A percentile compares a stretch with the other conserved stretches of the same genome.
Conservation (phyloP, 2,888 invertebrate genomes). For the Pollenia griseotomentosa region DNA sequence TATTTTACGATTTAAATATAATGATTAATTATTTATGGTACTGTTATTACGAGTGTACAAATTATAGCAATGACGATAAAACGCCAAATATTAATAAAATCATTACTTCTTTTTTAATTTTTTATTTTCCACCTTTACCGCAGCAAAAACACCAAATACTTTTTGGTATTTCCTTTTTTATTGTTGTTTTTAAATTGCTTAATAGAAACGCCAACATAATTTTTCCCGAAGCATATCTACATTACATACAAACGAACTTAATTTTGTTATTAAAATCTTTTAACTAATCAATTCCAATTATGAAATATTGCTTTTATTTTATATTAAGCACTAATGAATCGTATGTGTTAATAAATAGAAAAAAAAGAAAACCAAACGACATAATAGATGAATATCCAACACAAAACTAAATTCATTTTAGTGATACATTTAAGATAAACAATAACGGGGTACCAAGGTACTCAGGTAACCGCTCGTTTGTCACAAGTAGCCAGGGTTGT, state of each 20-base stretch:
- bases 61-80: background rate
- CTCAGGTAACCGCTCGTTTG: too few species aligned
- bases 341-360: conserved; percentile 4
- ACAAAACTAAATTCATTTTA: conserved; percentile 13
- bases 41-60: background rate
- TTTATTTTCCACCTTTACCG: conserved; percentile 12
- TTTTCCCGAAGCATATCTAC: background rate
- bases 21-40: background rate
- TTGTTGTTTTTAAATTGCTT: background rate
- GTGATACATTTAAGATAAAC: conserved; percentile 7
- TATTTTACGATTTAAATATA: background rate
- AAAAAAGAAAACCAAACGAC: conserved; percentile 26
- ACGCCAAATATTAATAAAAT: background rate
- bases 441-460: background rate
- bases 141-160: background rate
- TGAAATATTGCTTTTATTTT: background rate
- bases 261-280: background rate
- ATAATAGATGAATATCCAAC: conserved; percentile 34
- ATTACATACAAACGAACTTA: background rate
- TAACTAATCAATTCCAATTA: background rate
- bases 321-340: background rate
- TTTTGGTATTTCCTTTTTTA: background rate
- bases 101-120: conserved; percentile 5
- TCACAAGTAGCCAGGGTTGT: too few species aligned
- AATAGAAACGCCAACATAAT: conserved; percentile 10